A percentile compares a stretch with the other conserved stretches of the same genome.
Evolutionary conservation across 2,888 invertebrate genomes (phyloP).

Genomic region (Melieria omissa): DNA sequence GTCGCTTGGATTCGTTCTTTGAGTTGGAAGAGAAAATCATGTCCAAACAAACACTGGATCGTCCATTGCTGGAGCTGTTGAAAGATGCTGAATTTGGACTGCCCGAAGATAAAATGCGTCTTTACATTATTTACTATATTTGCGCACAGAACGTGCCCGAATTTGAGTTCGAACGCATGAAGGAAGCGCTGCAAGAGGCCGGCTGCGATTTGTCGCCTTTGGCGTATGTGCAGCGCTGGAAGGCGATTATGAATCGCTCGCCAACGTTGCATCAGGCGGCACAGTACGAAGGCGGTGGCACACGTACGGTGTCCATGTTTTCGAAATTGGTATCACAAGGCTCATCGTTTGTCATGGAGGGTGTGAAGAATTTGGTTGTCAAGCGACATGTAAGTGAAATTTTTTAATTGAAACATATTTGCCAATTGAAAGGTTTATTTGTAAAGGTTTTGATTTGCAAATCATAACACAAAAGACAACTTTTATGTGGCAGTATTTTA

Average conservation of each 20-base stretch:
- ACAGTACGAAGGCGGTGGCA: constrained; percentile 92
- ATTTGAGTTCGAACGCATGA: constrained; percentile 85
- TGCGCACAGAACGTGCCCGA: constrained; percentile 85
- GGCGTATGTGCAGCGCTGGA: constrained; percentile 93
- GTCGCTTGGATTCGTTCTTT: constrained; percentile 95
- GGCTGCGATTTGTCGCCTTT: constrained; percentile 89
- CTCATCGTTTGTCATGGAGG: constrained; percentile 99
- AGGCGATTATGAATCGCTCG: constrained; percentile 67
- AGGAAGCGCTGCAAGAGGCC: constrained; percentile 79
- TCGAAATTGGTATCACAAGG: constrained; percentile 97
- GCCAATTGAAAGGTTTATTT: constrained; percentile 4
- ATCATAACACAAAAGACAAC: neutral
- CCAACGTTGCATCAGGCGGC: constrained; percentile 71
- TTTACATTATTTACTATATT: constrained; percentile 93
- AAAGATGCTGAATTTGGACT: constrained; percentile 88
- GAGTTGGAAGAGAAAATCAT: constrained; percentile 98
- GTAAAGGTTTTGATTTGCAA: neutral
- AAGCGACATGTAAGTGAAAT: constrained; percentile 87
- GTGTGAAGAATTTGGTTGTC: constrained; percentile 97
- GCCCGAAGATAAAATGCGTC: constrained; percentile 90
- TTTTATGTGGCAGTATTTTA: neutral
- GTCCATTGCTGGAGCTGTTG: constrained; percentile 87
- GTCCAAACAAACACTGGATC: constrained; percentile 85
- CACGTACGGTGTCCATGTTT: constrained; percentile 98
- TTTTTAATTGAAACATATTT: neutral